phyloP scores from a whole-genome alignment of 2,113 vertebrate genomes.

The Corydoras sp. region DNA sequence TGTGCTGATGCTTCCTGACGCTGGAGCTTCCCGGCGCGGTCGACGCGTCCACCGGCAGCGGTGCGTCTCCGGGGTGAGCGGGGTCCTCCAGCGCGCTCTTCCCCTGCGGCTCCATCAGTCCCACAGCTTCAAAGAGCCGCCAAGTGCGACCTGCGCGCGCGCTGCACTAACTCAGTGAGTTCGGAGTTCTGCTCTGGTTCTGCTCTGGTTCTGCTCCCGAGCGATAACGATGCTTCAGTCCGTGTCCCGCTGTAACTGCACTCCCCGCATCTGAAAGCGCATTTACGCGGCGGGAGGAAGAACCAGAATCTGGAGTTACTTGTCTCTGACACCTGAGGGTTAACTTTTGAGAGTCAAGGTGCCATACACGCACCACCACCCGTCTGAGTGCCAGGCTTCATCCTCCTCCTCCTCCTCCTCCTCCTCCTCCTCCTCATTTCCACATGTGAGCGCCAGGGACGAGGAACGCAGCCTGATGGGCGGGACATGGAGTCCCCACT shows the following conservation, averaged over 20 bases:
- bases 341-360: background rate
- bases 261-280: too few species aligned
- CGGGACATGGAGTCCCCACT: background rate
- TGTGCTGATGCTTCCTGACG: conserved; percentile 81
- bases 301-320: too few species aligned
- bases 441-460: conserved; percentile 4
- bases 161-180: too few species aligned
- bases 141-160: background rate
- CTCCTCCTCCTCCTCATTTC: conserved; percentile 1
- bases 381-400: conserved; percentile 19
- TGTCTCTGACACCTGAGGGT: background rate
- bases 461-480: conserved; percentile 33
- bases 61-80: conserved; percentile 7
- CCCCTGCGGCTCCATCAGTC: conserved; percentile 38
- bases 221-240: background rate
- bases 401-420: conserved; percentile 1
- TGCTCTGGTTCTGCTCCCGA: too few species aligned
- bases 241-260: background rate
- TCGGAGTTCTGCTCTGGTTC: too few species aligned
- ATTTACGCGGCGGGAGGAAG: too few species aligned
- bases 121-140: background rate
- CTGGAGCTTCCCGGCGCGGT: conserved; percentile 38
- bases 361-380: conserved; percentile 18
- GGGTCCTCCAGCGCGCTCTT: conserved; percentile 22
- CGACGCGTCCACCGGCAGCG: conserved; percentile 32